A percentile compares a stretch with the other conserved stretches of the same genome.
Conservation (phyloP, 2,888 invertebrate genomes). For the Noctuana brunneofusca region DNA sequence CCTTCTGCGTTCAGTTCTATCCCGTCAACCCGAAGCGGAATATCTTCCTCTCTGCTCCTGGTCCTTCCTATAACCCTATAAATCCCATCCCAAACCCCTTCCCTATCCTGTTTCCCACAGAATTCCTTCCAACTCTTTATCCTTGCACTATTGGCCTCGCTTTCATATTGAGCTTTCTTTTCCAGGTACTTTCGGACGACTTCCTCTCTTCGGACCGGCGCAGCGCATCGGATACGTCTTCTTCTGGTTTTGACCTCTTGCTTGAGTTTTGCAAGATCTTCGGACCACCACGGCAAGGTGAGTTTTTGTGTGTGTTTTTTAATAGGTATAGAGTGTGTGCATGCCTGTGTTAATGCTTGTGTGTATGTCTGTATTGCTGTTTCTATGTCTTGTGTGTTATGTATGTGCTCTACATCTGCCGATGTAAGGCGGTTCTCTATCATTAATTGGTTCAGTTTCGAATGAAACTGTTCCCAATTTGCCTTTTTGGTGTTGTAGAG, state of each 20-base stretch:
- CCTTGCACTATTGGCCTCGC: background rate
- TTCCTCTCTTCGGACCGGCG: background rate
- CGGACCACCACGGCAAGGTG: background rate
- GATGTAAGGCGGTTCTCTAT: too few species aligned
- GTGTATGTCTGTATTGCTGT: background rate
- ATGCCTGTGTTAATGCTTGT: background rate
- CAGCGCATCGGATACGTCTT: background rate
- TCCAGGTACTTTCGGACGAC: background rate
- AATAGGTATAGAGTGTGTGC: background rate
- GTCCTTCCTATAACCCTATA: background rate
- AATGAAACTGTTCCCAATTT: background rate
- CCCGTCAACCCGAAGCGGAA: too few species aligned
- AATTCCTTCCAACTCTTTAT: background rate
- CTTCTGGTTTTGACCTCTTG: background rate
- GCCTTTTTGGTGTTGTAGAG: slow-evolving; percentile 1
- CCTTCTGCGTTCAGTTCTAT: too few species aligned
- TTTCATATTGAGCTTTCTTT: background rate
- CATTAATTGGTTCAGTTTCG: background rate
- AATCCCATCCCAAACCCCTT: background rate
- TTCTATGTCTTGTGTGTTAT: background rate
- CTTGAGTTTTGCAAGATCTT: background rate
- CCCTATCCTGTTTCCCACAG: background rate
- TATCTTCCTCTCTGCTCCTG: background rate
- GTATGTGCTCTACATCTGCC: background rate
- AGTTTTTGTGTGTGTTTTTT: background rate